A percentile compares a stretch with the other conserved stretches of the same genome.
Conservation (phyloP, 1,140 invertebrate species). For the Diachasmimorpha longicaudata region DNA sequence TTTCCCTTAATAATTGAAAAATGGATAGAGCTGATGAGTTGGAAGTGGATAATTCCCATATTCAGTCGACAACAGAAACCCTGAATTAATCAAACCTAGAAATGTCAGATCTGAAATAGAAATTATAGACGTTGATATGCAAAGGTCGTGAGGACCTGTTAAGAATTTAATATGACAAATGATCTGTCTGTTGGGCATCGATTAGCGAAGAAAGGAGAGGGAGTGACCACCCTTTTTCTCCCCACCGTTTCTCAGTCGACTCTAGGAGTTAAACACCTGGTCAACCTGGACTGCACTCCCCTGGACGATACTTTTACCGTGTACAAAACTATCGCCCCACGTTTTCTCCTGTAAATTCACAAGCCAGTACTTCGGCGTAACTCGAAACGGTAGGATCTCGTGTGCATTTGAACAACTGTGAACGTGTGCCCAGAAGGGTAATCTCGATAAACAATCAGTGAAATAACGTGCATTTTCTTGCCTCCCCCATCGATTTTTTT, state of each 20-base stretch:
- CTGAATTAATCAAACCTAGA: not conserved
- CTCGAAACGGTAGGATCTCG: constrained; percentile 18
- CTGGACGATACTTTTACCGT: constrained; percentile 25
- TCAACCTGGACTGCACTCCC: not conserved
- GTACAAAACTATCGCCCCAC: constrained; percentile 7
- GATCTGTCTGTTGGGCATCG: constrained; percentile 9
- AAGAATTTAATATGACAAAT: not conserved
- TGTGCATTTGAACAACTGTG: not conserved
- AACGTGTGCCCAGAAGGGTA: not conserved
- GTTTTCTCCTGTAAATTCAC: constrained; percentile 24
- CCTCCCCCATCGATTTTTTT: not conserved
- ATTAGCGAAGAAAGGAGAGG: not conserved
- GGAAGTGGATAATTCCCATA: not conserved
- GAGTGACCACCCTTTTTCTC: not conserved
- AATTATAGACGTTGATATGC: not conserved
- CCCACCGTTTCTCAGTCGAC: not conserved
- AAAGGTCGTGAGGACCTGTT: not conserved
- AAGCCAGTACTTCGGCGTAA: constrained; percentile 26
- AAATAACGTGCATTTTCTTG: not conserved
- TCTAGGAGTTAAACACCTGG: constrained; percentile 20
- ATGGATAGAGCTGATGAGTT: not conserved
- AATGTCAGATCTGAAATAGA: constrained; percentile 1
- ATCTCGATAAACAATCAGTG: not conserved
- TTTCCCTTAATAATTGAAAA: not conserved
- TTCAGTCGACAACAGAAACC: no score